A percentile compares a stretch with the other conserved stretches of the same genome.
phyloP scores from a whole-genome alignment of 2,797 vertebrate genomes.

The Euphonia xanthogaster region DNA sequence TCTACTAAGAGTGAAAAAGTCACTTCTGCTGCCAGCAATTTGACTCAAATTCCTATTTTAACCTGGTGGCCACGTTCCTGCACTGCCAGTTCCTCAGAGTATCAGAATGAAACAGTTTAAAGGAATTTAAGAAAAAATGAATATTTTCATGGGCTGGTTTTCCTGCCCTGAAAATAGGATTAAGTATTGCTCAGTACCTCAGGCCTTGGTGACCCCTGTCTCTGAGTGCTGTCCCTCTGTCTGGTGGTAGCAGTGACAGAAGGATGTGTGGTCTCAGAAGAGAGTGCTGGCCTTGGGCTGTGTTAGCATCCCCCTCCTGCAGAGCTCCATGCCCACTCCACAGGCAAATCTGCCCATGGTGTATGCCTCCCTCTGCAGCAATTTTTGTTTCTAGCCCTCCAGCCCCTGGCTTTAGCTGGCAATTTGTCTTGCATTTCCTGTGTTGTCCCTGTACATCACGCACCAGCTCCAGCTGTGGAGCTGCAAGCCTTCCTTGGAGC shows the following conservation, averaged over 20 bases:
- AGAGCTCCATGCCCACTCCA: rapidly evolving
- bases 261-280: background rate
- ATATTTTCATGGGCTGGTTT: background rate
- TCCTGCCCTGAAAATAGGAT: background rate
- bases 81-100: background rate
- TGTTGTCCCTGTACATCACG: background rate
- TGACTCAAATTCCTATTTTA: background rate
- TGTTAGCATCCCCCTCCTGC: background rate
- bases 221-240: background rate
- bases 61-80: background rate
- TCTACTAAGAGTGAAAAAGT: background rate
- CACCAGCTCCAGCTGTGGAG: background rate
- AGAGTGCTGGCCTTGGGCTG: background rate
- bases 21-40: background rate
- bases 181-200: background rate
- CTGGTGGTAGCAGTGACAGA: background rate
- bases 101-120: background rate
- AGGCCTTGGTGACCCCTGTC: background rate
- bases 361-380: too few species aligned
- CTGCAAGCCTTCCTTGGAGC: background rate
- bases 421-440: background rate
- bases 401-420: background rate
- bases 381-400: background rate
- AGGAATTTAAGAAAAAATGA: background rate
- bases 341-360: background rate